A percentile compares a stretch with the other conserved stretches of the same genome.
These are phyloP conservation scores for Myanophis thanlyinensis DNA, from an alignment of 2,113 vertebrate genomes.

Conservation along the genomic window DNA sequence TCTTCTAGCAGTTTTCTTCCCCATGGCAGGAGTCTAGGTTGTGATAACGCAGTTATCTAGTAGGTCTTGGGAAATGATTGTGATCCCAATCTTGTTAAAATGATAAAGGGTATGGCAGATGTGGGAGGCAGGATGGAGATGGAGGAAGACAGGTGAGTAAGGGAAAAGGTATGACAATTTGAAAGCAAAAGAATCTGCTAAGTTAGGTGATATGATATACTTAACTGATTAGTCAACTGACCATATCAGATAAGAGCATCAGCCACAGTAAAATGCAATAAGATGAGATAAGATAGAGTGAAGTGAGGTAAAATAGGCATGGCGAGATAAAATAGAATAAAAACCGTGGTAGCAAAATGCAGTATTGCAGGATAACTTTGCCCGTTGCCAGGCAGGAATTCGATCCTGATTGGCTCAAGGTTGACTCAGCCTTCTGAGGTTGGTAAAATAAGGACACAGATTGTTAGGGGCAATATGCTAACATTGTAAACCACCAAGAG, in stretches of 20 bases:
- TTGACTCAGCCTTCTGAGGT: not conserved
- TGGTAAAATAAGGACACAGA: not conserved
- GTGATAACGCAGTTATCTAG: not conserved
- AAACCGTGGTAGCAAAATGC: not conserved
- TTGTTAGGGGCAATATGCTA: too few species aligned
- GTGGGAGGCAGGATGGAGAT: not conserved
- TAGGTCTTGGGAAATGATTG: not conserved
- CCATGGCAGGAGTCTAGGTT: not conserved
- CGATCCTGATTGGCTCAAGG: not conserved
- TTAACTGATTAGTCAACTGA: not conserved
- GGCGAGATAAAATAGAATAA: not conserved
- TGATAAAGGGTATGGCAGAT: not conserved
- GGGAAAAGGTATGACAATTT: not conserved
- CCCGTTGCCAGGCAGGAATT: not conserved
- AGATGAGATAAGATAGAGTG: not conserved
- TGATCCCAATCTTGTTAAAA: slow-evolving; percentile 32
- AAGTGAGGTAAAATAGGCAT: not conserved
- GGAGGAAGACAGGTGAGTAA: not conserved
- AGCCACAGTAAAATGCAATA: not conserved
- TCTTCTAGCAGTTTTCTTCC: not conserved
- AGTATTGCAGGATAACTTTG: not conserved
- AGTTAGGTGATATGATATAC: not conserved
- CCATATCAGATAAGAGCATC: not conserved
- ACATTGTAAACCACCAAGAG: too few species aligned
- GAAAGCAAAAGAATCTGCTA: slow-evolving; percentile 4